Evolutionary conservation across 2,888 invertebrate species (phyloP), one percentile per base, ranked within the genome.

Genomic region (Siphlonurus alternatus): DNA sequence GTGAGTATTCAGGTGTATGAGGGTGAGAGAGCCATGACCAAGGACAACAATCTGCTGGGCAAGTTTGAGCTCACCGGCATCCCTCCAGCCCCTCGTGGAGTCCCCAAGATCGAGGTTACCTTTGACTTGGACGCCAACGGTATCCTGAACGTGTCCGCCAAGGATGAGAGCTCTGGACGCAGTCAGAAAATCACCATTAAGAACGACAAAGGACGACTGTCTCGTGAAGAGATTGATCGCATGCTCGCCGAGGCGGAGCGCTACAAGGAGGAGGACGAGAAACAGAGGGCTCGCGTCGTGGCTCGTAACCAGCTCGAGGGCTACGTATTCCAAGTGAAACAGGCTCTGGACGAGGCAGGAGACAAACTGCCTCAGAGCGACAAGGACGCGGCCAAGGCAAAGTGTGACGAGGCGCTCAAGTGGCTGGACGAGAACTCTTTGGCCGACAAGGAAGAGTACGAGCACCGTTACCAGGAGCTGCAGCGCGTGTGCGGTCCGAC

Each of bases 71-170:
- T 56, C 56, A 56, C 84, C 2, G 93, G 91, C 10, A 90, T 93
- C 65, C 89, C 91, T 25, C 91, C 91, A 24, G 89, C 90, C 1
- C 91, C 91, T 0, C 80, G 91, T 68, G 92, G 91, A 19, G 80
- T 87, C 1, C 88, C 88, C 0, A 86, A 88, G 77, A 83, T 87
- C 69, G 83, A 87, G 0, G 84, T 92, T 0, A 87, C 85, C 62
- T 85, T 89, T 59, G 92, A 93, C 73, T 79, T 93, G 64, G 93
- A 93, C 70, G 92, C 92, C 19, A 93, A 94, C 72, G 93, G 93
- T 66, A 94, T 94, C 66, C 74, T 92, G 1, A 87, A 90, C 71
- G 78, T 82, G 1, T 77, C 79, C 2, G 80, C 79, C 19, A 80
- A 80, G 71, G 92, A 93, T 70, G 83, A 80, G 70, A 87, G 89